A percentile compares a stretch with the other conserved stretches of the same genome.
Evolutionary conservation across 2,888 invertebrate species (phyloP).

Genomic region (Cataglyphis rosenhaueri): DNA sequence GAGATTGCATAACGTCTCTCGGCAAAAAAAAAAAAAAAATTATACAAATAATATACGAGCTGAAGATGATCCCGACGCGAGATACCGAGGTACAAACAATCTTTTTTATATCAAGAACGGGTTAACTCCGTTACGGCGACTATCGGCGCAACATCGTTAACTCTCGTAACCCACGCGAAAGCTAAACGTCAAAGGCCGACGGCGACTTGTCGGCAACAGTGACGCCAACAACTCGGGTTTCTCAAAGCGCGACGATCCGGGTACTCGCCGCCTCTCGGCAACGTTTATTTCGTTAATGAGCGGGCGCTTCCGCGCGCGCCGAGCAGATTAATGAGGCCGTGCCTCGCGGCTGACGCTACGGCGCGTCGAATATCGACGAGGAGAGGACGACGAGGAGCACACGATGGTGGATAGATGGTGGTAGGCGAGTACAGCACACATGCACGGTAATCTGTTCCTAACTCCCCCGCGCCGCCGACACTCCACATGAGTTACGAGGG

Average conservation of each 20-base stretch:
- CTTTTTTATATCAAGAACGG: not conserved
- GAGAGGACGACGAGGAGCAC: conserved; percentile 60
- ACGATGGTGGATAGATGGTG: conserved; percentile 16
- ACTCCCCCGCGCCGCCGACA: conserved; percentile 37
- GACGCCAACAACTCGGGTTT: conserved; percentile 37
- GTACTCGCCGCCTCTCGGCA: conserved; percentile 28
- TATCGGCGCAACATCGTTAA: conserved; percentile 14
- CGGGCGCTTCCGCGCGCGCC: conserved; percentile 36
- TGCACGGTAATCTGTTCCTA: conserved; percentile 49
- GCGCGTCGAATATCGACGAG: conserved; percentile 67
- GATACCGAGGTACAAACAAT: not conserved
- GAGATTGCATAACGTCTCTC: not conserved
- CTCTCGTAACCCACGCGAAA: not conserved
- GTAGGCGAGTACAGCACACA: conserved; percentile 40
- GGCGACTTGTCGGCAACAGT: conserved; percentile 17
- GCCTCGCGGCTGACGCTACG: conserved; percentile 56
- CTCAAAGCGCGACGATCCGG: conserved; percentile 39
- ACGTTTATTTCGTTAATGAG: conserved; percentile 74
- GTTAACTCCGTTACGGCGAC: not conserved
- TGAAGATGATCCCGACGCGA: not conserved
- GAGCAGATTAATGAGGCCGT: conserved; percentile 69
- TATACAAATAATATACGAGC: not conserved
- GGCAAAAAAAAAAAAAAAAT: not conserved
- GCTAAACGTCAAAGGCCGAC: conserved; percentile 28
- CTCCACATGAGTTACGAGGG: conserved; percentile 38